Conservation (phyloP, 2,888 invertebrate species). For the Lasioglossum marginatum region DNA sequence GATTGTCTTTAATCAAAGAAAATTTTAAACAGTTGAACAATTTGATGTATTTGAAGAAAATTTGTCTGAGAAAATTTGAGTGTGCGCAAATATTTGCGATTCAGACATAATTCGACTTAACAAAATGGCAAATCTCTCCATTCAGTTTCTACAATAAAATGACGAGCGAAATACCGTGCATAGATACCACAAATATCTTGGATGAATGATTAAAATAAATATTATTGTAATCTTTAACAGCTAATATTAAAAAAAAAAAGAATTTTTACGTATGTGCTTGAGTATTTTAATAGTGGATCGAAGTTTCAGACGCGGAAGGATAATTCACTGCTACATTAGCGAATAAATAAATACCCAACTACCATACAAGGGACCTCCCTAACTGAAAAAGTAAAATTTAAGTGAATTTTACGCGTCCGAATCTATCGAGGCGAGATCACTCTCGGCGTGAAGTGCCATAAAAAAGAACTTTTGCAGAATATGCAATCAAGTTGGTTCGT, state of each 20-base stretch:
- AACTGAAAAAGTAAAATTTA: not conserved
- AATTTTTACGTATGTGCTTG: not conserved
- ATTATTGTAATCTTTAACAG: not conserved
- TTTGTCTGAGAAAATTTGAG: not conserved
- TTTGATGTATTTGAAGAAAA: no score
- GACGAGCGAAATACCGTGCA: not conserved
- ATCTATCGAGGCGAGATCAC: not conserved
- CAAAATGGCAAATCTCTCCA: not conserved
- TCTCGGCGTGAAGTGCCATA: constrained; percentile 17
- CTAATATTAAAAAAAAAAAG: not conserved
- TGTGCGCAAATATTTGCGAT: not conserved
- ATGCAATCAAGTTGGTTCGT: not conserved
- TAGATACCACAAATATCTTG: not conserved
- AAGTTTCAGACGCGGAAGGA: not conserved
- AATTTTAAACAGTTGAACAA: no score
- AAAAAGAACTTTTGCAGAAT: constrained; percentile 10
- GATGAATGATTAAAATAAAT: not conserved
- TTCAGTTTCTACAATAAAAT: not conserved
- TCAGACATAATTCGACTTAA: not conserved
- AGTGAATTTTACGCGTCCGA: constrained; percentile 2
- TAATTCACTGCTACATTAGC: constrained; percentile 1
- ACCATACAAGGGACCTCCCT: not conserved
- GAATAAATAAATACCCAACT: not conserved
- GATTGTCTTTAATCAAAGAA: not conserved
- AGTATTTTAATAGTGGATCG: not conserved